A percentile compares a stretch with the other conserved stretches of the same genome.
These are phyloP conservation scores for Brenthis daphne DNA, from an alignment of 2,888 invertebrate genomes.

Conservation along the genomic window DNA sequence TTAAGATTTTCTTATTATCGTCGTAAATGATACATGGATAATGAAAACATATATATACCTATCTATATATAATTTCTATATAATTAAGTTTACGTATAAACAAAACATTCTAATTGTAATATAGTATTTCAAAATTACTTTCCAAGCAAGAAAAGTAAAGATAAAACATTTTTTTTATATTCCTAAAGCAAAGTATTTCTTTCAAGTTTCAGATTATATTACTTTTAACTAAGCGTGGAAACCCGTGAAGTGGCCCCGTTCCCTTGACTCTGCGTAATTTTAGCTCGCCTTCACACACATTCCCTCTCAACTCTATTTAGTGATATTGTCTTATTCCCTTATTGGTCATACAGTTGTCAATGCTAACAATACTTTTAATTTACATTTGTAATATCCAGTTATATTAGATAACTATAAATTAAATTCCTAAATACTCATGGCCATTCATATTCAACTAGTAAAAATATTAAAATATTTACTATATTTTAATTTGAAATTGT, in stretches of 20 bases:
- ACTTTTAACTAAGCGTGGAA: conserved; percentile 31
- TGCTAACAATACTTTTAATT: no score
- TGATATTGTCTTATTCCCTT: conserved; percentile 6
- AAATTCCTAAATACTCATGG: no score
- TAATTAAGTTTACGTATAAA: no score
- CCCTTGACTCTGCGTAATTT: conserved; percentile 58
- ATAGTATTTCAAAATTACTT: not conserved
- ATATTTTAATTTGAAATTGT: no score
- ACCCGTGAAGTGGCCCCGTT: conserved; percentile 45
- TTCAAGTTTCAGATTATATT: conserved; percentile 3
- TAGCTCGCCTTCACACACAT: conserved; percentile 52
- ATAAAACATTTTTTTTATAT: not conserved
- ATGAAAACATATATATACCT: no score
- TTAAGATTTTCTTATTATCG: no score
- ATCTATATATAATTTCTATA: no score
- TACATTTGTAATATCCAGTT: no score
- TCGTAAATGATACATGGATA: no score
- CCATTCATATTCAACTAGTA: no score
- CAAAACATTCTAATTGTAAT: not conserved
- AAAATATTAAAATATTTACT: no score
- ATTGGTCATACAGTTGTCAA: not conserved
- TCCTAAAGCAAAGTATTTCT: not conserved
- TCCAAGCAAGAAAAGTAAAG: not conserved
- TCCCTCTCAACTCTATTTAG: conserved; percentile 28
- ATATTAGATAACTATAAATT: no score